phyloP scores from a whole-genome alignment of 2,113 vertebrate genomes.

The Tetrax tetrax region DNA sequence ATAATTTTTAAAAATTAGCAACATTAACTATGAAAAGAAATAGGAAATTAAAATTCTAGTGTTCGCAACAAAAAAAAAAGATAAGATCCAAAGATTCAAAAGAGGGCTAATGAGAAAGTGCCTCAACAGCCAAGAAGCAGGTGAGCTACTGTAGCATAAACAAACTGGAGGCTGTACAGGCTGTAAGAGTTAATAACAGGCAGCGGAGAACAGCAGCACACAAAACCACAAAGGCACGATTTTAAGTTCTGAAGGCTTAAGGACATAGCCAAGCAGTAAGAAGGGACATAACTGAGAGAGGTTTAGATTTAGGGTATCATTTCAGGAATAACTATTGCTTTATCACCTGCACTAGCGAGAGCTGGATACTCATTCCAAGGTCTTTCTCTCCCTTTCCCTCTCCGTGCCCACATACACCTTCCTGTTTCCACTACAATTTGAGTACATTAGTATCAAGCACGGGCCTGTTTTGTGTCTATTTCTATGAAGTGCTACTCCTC shows the following conservation, averaged over 20 bases:
- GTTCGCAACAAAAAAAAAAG: neutral
- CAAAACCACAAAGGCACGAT: neutral
- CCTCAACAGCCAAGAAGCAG: neutral
- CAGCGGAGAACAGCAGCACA: neutral
- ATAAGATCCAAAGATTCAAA: neutral
- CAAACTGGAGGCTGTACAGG: rapidly evolving
- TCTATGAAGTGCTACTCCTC: neutral
- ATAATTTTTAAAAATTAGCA: neutral
- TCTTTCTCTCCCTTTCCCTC: neutral
- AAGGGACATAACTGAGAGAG: neutral
- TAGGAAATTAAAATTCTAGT: neutral
- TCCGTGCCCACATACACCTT: neutral
- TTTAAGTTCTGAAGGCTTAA: neutral
- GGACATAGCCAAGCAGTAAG: neutral
- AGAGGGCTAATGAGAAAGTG: rapidly evolving
- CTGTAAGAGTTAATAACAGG: neutral
- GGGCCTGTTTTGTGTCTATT: too few relatives aligned
- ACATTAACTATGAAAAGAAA: neutral
- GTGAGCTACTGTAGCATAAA: neutral
- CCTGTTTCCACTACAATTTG: neutral
- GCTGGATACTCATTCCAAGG: rapidly evolving
- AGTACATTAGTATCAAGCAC: rapidly evolving
- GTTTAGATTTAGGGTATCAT: neutral
- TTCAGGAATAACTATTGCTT: neutral
- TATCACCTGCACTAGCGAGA: neutral